Conservation (phyloP, 37 sponge, comb jelly and placozoan genomes). For the Oscarella lobularis region DNA sequence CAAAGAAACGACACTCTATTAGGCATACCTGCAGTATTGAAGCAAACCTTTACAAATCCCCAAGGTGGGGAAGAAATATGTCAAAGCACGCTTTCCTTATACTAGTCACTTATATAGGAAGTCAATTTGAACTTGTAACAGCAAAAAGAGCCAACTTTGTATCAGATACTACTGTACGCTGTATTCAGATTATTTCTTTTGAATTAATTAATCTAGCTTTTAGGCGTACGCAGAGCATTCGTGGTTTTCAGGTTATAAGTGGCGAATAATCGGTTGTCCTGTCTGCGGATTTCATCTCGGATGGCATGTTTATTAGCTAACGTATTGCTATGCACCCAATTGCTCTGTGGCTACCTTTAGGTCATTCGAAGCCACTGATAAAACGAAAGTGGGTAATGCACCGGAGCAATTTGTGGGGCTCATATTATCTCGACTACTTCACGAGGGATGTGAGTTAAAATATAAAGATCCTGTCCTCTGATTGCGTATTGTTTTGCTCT, state of each 20-base stretch:
- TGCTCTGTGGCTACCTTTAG: neutral
- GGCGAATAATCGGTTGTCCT: neutral
- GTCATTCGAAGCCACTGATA: neutral
- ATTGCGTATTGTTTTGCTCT: neutral
- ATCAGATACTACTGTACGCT: too few species aligned
- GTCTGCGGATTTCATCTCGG: neutral
- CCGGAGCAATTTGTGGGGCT: slow-evolving; percentile 1
- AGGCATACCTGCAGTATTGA: neutral
- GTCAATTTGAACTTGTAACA: neutral
- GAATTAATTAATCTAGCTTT: neutral
- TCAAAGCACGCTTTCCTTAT: neutral
- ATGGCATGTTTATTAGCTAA: neutral
- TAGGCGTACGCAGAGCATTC: neutral
- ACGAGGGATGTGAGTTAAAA: neutral
- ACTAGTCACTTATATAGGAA: neutral
- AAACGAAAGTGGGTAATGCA: neutral
- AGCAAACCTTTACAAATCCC: neutral
- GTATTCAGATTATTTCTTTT: too few species aligned
- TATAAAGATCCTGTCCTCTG: neutral
- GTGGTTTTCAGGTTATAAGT: neutral
- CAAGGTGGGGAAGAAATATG: neutral
- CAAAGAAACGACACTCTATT: neutral
- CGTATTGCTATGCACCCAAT: too few species aligned
- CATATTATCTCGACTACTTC: neutral
- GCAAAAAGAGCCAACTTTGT: neutral